Evolutionary conservation across 2,113 vertebrate genomes (phyloP).

Genomic region (Uropsilus gracilis): DNA sequence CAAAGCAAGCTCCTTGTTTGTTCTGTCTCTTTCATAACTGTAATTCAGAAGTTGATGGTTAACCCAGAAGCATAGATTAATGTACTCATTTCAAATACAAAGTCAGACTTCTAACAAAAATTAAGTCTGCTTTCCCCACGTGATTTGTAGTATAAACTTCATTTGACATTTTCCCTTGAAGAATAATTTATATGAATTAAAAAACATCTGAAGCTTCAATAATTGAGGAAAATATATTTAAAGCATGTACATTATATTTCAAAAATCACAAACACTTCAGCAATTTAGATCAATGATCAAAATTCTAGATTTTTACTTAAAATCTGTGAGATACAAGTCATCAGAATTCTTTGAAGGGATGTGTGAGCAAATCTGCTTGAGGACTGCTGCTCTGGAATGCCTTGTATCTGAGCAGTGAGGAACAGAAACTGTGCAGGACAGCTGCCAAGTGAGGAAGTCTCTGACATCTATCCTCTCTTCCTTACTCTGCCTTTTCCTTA

Average conservation of each 20-base stretch:
- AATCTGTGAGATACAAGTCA: neutral
- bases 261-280: neutral
- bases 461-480: no score
- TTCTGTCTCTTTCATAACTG: neutral
- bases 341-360: neutral
- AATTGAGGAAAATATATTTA: constrained; percentile 52
- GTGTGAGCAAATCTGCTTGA: neutral
- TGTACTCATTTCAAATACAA: neutral
- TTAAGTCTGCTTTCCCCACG: neutral
- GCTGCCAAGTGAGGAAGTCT: rapidly evolving
- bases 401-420: neutral
- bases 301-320: constrained; percentile 16
- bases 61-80: neutral
- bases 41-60: neutral
- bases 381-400: neutral
- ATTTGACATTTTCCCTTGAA: constrained; percentile 17
- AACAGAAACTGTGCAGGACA: neutral
- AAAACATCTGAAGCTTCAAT: neutral
- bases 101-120: constrained; percentile 9
- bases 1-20: neutral
- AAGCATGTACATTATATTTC: neutral
- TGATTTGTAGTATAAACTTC: neutral
- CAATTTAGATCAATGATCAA: constrained; percentile 42
- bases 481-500: neutral
- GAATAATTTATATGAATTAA: neutral